A percentile compares a stretch with the other conserved stretches of the same genome.
Evolutionary conservation across 2,888 invertebrate genomes (phyloP).

Genomic region (Harpagoxenus sublaevis): DNA sequence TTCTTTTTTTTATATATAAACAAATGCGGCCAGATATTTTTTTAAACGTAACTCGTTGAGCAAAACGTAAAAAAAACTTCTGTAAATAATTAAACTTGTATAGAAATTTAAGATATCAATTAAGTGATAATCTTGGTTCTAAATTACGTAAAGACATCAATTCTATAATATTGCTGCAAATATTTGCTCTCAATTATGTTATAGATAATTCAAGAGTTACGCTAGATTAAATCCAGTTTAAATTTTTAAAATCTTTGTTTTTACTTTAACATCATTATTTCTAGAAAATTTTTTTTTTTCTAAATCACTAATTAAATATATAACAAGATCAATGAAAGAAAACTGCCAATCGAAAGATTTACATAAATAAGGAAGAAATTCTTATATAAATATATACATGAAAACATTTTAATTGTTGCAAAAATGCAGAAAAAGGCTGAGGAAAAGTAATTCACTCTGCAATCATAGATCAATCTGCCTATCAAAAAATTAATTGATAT

Average conservation of each 20-base stretch:
- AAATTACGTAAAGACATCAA: neutral
- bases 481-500: conserved; percentile 3
- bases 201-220: conserved; percentile 3
- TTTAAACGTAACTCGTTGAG: neutral
- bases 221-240: neutral
- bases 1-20: neutral
- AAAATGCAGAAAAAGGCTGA: conserved; percentile 28
- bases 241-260: neutral
- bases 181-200: neutral
- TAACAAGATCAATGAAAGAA: conserved; percentile 27
- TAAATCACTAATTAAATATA: conserved; percentile 1
- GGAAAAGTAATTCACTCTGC: conserved; percentile 8
- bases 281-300: neutral
- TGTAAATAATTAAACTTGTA: conserved; percentile 34
- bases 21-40: neutral
- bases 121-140: neutral
- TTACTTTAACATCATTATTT: conserved; percentile 13
- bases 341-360: conserved; percentile 39
- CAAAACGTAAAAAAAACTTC: neutral
- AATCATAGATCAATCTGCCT: neutral
- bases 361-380: conserved; percentile 27
- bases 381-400: conserved; percentile 37
- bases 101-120: conserved; percentile 24
- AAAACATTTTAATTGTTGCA: conserved; percentile 13
- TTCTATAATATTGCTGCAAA: neutral